These are phyloP conservation scores for Aproaerema taeniolella DNA, from an alignment of 2,888 invertebrate species.

Conservation along the genomic window DNA sequence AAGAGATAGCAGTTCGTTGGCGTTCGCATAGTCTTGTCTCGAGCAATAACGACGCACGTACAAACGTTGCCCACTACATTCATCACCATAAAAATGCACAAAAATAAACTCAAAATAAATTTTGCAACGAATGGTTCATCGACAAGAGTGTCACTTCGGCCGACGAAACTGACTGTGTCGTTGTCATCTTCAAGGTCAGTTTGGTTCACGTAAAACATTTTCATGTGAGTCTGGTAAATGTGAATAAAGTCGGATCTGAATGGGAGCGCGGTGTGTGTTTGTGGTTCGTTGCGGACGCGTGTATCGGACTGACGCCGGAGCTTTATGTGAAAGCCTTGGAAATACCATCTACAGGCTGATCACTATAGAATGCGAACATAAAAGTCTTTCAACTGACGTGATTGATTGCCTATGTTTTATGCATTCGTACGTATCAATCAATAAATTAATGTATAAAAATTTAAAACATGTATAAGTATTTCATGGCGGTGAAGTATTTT, in stretches of 20 bases:
- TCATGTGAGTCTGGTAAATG: not conserved
- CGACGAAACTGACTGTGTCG: slow-evolving; percentile 48
- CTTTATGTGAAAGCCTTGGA: too few species aligned
- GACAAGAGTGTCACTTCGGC: slow-evolving; percentile 50
- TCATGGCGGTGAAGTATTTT: too few species aligned
- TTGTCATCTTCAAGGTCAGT: slow-evolving; percentile 39
- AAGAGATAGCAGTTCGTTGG: slow-evolving; percentile 90
- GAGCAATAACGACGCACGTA: slow-evolving; percentile 85
- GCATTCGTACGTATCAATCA: too few species aligned
- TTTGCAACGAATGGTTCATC: slow-evolving; percentile 78
- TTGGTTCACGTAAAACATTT: slow-evolving; percentile 19
- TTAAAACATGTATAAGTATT: too few species aligned
- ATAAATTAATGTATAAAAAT: too few species aligned
- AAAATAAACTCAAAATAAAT: slow-evolving; percentile 63
- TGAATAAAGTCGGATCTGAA: not conserved
- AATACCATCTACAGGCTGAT: slow-evolving; percentile 1
- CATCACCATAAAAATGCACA: slow-evolving; percentile 80
- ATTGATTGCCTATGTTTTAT: too few species aligned
- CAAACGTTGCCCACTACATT: slow-evolving; percentile 86
- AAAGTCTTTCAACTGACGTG: too few species aligned
- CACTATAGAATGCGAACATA: too few species aligned
- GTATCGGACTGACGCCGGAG: too few species aligned
- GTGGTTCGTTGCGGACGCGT: too few species aligned
- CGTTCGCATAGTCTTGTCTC: slow-evolving; percentile 87
- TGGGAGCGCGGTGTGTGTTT: not conserved